Base-by-base conservation (phyloP, 2,888 invertebrate species). In the Drosophila nigritarsus region DNA sequence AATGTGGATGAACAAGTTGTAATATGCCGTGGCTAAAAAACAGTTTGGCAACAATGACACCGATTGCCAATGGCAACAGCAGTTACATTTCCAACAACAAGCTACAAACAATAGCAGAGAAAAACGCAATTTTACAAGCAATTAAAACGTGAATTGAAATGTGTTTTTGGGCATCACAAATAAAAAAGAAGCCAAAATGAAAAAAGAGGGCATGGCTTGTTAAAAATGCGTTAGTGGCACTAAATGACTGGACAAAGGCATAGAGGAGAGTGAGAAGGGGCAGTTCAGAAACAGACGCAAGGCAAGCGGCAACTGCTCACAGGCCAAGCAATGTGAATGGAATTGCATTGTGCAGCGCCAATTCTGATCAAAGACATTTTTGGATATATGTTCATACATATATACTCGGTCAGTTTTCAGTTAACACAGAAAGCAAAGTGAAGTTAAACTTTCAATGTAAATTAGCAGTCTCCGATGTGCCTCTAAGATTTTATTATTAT, bases 61-160 rank as follows among this genome's bases (percentile, higher is more conserved):
- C 53, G 24, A 66, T 66, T 48, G 40, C 34, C 45, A 59, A 18
- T 36, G 40, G 24, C 42, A 54, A 36, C 53, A 49, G 20, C 70
- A 30, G 45, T 32, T 38, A 18, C 48, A 42, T 18, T 45, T 34
- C 13, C 72, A 51, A 24, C 27, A 61, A 38, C 38, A 38, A 20
- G 20, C n/a, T 18, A 2, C 13, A 4, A 18, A 27, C 9, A 64
- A 29, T 6, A n/a, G 36, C 18, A 29, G 48, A 9, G 20, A n/a
- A 40, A 70, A 48, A 62, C 49, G 45, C 70, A 86, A 75, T 86
- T 88, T 86, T 75, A 86, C 82, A 83, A 88, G 87, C 83, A 88
- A 83, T 83, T 83, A 88, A 88, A 83, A 86, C 75, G 81, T 86
- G 73, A 83, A 89, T 83, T 78, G 78, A 86, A 83, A 86, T 83